Percentiles rank a stretch among this genome's conserved stretches.
phyloP scores from a whole-genome alignment of 2,797 vertebrate species.

The Gila robusta region DNA sequence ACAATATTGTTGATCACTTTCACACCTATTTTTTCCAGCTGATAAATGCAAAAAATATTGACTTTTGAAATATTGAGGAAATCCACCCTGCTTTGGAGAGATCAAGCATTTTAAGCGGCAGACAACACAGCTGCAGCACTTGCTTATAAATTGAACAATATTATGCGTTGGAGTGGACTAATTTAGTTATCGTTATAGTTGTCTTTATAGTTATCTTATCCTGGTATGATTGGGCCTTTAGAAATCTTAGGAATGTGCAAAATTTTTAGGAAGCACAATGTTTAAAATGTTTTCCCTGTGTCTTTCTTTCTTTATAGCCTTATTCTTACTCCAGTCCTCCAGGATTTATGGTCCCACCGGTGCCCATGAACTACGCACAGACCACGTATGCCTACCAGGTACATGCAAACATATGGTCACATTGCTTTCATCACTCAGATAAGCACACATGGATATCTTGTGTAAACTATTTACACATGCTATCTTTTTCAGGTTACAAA shows the following conservation, averaged over 20 bases:
- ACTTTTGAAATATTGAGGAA: too few species aligned
- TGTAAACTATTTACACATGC: neutral
- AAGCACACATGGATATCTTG: neutral
- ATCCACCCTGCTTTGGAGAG: too few species aligned
- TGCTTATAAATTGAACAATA: too few species aligned
- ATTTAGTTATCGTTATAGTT: too few species aligned
- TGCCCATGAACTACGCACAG: constrained; percentile 78
- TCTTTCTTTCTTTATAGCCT: constrained; percentile 61
- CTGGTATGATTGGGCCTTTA: neutral
- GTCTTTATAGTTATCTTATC: neutral
- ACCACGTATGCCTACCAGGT: constrained; percentile 78
- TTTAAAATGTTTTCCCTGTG: neutral
- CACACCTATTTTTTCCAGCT: too few species aligned
- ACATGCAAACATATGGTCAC: constrained; percentile 11
- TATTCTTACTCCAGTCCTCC: constrained; percentile 74
- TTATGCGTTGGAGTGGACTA: too few species aligned
- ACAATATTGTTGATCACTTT: too few species aligned
- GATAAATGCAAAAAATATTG: too few species aligned
- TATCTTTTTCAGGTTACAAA: neutral
- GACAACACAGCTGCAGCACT: too few species aligned
- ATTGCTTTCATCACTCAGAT: constrained; percentile 1
- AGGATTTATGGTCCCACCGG: constrained; percentile 74
- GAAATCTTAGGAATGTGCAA: too few species aligned
- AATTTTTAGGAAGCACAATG: too few species aligned
- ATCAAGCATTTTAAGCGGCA: too few species aligned